Conservation (phyloP, 2,113 vertebrate genomes). For the Neomonachus schauinslandi region DNA sequence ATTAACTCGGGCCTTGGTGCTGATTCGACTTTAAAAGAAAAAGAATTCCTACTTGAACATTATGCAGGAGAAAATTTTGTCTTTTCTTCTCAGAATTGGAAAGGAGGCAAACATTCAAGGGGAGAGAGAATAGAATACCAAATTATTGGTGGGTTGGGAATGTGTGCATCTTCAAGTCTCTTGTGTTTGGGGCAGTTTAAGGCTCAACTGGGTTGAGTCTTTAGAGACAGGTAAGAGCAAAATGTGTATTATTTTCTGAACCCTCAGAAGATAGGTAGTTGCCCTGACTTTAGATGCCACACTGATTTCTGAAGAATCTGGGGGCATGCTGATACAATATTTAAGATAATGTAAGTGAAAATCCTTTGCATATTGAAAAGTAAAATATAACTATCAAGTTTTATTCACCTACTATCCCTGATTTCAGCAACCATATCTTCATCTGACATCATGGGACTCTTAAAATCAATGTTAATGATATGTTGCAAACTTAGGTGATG, state of each 20-base stretch:
- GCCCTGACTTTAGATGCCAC: not conserved
- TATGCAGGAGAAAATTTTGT: slow-evolving; percentile 3
- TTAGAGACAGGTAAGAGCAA: slow-evolving; percentile 32
- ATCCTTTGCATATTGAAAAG: slow-evolving; percentile 18
- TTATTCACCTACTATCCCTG: not conserved
- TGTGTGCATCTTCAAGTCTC: not conserved
- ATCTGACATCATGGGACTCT: not conserved
- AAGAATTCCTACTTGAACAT: slow-evolving; percentile 25
- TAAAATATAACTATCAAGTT: slow-evolving; percentile 5
- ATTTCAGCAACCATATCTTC: not conserved
- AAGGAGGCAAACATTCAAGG: not conserved
- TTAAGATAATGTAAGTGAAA: slow-evolving; percentile 27
- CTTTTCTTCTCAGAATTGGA: slow-evolving; percentile 21
- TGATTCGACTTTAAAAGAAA: not conserved
- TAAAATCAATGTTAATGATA: not conserved
- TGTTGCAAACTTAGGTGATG: not conserved
- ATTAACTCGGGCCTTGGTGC: not conserved
- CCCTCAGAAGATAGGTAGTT: not conserved
- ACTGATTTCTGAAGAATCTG: slow-evolving; percentile 9
- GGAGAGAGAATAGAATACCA: not conserved
- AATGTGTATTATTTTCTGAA: slow-evolving; percentile 24
- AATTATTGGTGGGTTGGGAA: slow-evolving; percentile 8
- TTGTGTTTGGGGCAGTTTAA: not conserved
- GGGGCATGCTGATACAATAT: not conserved
- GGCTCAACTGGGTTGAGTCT: not conserved